These are phyloP conservation scores for Myanophis thanlyinensis DNA, from an alignment of 2,113 vertebrate species.

Conservation along the genomic window DNA sequence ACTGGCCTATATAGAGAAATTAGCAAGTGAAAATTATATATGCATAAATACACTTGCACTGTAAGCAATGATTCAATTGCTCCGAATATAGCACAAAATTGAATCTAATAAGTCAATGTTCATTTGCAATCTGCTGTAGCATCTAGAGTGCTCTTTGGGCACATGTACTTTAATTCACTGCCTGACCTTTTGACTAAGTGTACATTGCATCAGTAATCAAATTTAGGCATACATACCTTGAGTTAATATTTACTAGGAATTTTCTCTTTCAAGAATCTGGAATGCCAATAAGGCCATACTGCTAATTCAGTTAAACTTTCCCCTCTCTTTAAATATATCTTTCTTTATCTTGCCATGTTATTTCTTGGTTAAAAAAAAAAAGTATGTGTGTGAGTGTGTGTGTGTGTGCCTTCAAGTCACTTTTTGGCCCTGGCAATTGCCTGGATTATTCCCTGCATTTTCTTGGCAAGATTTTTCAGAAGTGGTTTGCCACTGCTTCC, in stretches of 20 bases:
- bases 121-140: not conserved
- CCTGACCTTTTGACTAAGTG: not conserved
- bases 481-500: not conserved
- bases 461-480: not conserved
- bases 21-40: not conserved
- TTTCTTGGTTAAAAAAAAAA: not conserved
- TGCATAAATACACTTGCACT: not conserved
- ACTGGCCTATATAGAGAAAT: not conserved
- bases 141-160: not conserved
- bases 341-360: not conserved
- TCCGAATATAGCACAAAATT: not conserved
- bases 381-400: not conserved
- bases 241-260: conserved; percentile 7
- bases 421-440: not conserved
- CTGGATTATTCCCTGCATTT: not conserved
- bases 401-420: not conserved
- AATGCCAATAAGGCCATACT: not conserved
- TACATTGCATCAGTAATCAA: not conserved
- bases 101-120: not conserved
- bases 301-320: not conserved
- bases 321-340: not conserved
- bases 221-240: not conserved
- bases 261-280: not conserved
- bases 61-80: not conserved
- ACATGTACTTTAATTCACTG: not conserved